These are phyloP conservation scores for Pteria penguin DNA, from an alignment of 2,888 invertebrate species.

Conservation along the genomic window DNA sequence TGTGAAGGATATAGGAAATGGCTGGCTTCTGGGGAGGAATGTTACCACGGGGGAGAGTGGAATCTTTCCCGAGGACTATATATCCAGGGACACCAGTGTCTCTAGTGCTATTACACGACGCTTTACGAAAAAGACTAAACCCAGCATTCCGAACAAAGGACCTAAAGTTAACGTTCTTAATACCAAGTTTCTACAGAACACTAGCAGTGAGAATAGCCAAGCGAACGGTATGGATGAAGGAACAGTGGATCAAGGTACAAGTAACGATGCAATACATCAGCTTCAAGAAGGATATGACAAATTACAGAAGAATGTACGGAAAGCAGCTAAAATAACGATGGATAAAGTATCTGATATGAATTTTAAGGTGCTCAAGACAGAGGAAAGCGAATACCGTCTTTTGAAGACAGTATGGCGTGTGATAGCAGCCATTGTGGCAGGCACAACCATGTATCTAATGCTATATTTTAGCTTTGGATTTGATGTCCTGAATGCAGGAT, in stretches of 20 bases:
- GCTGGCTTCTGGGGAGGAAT: slow-evolving; percentile 47
- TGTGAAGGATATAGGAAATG: slow-evolving; percentile 42
- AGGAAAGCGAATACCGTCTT: slow-evolving; percentile 3
- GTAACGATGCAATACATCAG: background rate
- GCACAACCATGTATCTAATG: slow-evolving; percentile 44
- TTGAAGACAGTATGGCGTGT: slow-evolving; percentile 45
- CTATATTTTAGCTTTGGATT: slow-evolving; percentile 51
- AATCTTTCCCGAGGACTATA: slow-evolving; percentile 43
- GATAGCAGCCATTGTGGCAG: slow-evolving; percentile 43
- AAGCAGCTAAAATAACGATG: no score
- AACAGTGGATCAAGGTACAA: background rate
- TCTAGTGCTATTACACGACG: background rate
- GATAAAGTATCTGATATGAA: no score
- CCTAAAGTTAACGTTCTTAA: background rate
- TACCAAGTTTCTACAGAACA: no score
- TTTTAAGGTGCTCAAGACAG: no score
- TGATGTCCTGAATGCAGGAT: slow-evolving; percentile 33
- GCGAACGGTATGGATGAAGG: background rate
- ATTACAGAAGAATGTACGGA: no score
- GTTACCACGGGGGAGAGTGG: slow-evolving; percentile 40
- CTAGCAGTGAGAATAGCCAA: no score
- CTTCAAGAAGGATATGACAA: no score
- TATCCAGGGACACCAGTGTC: slow-evolving; percentile 8
- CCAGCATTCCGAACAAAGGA: background rate
- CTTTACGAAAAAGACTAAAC: background rate